A percentile compares a stretch with the other conserved stretches of the same genome.
These are phyloP conservation scores for Acipenser ruthenus DNA, from an alignment of 2,797 vertebrate species.

Conservation along the genomic window DNA sequence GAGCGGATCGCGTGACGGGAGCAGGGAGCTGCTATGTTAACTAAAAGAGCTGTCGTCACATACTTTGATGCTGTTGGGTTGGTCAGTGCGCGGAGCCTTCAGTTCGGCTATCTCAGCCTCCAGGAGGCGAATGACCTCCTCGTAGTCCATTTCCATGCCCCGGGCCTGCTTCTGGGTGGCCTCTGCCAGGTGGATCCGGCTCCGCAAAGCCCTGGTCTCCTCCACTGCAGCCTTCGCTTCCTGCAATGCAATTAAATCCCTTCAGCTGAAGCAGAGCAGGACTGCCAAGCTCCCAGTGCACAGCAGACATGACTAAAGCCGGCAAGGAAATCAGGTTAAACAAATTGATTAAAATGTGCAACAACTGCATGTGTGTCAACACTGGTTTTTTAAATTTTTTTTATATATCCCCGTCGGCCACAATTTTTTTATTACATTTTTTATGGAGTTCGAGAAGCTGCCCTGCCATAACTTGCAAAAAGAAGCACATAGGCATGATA, in stretches of 20 bases:
- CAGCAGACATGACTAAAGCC: constrained; percentile 7
- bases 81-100: constrained; percentile 73
- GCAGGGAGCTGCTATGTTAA: constrained; percentile 59
- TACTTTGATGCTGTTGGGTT: constrained; percentile 67
- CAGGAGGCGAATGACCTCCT: constrained; percentile 83
- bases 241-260: constrained; percentile 43
- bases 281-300: not conserved
- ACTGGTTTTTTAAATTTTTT: too few species aligned
- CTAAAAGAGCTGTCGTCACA: constrained; percentile 28
- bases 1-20: constrained; percentile 39
- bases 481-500: too few species aligned
- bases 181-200: constrained; percentile 74
- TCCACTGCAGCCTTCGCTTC: constrained; percentile 73
- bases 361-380: too few species aligned
- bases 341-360: not conserved
- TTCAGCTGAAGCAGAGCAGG: constrained; percentile 6
- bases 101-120: constrained; percentile 84
- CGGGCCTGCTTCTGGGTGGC: constrained; percentile 75
- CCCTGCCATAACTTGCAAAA: too few species aligned
- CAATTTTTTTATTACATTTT: too few species aligned
- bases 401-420: too few species aligned
- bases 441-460: too few species aligned
- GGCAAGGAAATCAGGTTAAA: not conserved
- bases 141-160: constrained; percentile 91
- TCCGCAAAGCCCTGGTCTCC: constrained; percentile 65